These are phyloP conservation scores for Microctonus aethiopoides DNA, from an alignment of 2,888 invertebrate species.

Conservation along the genomic window DNA sequence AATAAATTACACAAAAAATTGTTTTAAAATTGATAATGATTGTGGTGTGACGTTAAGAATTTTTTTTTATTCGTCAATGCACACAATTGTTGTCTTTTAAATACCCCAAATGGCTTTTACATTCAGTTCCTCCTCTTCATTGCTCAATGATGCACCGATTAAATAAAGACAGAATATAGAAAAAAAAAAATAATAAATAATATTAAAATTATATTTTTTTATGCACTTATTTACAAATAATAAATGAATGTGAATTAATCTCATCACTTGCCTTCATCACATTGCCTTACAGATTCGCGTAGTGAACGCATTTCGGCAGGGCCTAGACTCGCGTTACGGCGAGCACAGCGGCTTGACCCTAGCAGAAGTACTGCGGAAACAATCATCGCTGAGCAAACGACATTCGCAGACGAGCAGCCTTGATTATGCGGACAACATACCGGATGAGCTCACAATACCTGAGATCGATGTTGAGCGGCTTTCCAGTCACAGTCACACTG, in stretches of 20 bases:
- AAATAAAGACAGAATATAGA: neutral
- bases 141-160: constrained; percentile 26
- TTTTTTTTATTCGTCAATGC: neutral
- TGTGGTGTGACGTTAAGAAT: neutral
- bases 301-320: constrained; percentile 99
- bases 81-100: neutral
- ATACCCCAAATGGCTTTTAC: neutral
- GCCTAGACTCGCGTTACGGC: constrained; percentile 91
- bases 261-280: constrained; percentile 33
- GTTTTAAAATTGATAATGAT: neutral
- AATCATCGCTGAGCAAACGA: constrained; percentile 91
- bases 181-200: constrained; percentile 23
- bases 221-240: neutral
- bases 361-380: constrained; percentile 93
- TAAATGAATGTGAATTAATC: constrained; percentile 10
- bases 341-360: constrained; percentile 92
- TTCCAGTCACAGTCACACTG: constrained; percentile 93
- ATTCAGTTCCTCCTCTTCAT: neutral
- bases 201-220: no score
- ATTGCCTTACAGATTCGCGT: constrained; percentile 93
- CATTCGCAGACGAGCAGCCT: constrained; percentile 92
- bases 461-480: constrained; percentile 93
- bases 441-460: constrained; percentile 88
- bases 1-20: neutral
- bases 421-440: constrained; percentile 90